Percentiles rank a stretch among this genome's conserved stretches.
Conservation (phyloP, 2,888 invertebrate species). For the Phoronis australis region DNA sequence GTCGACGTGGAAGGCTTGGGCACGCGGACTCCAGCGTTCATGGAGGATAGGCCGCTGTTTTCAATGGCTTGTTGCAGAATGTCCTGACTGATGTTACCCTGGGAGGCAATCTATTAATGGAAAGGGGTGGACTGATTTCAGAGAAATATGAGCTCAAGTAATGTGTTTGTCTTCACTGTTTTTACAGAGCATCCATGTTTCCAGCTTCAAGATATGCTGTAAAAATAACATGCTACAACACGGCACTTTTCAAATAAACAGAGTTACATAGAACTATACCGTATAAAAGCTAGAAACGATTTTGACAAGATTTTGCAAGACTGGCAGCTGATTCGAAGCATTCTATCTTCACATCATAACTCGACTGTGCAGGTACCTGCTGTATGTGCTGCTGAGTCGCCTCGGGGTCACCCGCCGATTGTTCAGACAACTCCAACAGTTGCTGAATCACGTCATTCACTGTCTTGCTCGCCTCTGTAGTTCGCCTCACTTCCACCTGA, state of each 20-base stretch:
- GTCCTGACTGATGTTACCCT: too few relatives aligned
- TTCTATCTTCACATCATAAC: too few relatives aligned
- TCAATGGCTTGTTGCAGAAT: constrained; percentile 58
- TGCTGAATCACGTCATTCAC: constrained; percentile 33
- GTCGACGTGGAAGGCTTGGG: constrained; percentile 2
- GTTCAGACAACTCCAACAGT: constrained; percentile 29
- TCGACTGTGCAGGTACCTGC: background rate
- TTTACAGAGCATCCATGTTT: too few relatives aligned
- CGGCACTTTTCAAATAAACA: too few relatives aligned
- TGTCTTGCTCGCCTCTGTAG: constrained; percentile 7
- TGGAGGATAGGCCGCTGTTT: constrained; percentile 46
- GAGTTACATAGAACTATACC: too few relatives aligned
- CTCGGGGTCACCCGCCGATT: constrained; percentile 11
- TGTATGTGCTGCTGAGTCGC: constrained; percentile 10
- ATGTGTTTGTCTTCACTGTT: too few relatives aligned
- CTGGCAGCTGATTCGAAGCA: too few relatives aligned
- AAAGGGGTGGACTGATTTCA: background rate
- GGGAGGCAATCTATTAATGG: too few relatives aligned
- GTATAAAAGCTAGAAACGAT: too few relatives aligned
- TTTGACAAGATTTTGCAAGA: too few relatives aligned
- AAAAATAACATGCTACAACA: too few relatives aligned
- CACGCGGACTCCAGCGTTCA: background rate
- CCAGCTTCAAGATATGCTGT: too few relatives aligned
- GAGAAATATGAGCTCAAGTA: background rate
- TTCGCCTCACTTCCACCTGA: constrained; percentile 11